phyloP scores from a whole-genome alignment of 2,797 vertebrate species.

The Perodicticus potto region DNA sequence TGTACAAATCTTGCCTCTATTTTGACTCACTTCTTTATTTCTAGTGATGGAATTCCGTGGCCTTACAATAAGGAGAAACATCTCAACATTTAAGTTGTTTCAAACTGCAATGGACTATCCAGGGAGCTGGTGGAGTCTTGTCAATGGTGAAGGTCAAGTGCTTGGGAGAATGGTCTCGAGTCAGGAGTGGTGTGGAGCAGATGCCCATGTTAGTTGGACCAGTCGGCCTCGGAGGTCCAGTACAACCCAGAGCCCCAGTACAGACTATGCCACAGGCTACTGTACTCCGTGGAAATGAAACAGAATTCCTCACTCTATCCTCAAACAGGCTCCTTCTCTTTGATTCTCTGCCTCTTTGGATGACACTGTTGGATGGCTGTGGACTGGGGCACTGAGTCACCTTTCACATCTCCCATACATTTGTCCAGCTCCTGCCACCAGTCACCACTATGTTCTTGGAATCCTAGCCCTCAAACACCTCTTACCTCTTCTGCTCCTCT shows the following conservation, averaged over 20 bases:
- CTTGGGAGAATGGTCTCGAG: neutral
- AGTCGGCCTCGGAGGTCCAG: neutral
- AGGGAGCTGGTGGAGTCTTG: neutral
- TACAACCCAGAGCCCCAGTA: neutral
- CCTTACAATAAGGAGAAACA: neutral
- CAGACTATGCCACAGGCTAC: neutral
- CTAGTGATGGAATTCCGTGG: neutral
- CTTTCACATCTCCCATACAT: neutral
- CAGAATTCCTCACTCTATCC: neutral
- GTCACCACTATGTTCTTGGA: neutral
- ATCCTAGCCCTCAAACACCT: neutral
- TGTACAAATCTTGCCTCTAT: neutral
- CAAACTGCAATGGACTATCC: neutral
- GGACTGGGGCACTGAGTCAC: neutral
- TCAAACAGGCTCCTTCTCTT: neutral
- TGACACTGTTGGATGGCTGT: neutral
- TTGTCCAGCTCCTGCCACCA: neutral
- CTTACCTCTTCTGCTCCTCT: neutral
- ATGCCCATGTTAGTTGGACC: neutral
- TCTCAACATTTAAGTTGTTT: neutral
- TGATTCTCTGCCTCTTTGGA: neutral
- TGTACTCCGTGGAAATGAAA: neutral
- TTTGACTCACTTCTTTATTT: slow-evolving; percentile 16
- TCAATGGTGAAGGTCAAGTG: neutral
- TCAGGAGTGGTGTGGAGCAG: neutral